phyloP scores from a whole-genome alignment of 2,113 vertebrate species.

The Phalacrocorax aristotelis region DNA sequence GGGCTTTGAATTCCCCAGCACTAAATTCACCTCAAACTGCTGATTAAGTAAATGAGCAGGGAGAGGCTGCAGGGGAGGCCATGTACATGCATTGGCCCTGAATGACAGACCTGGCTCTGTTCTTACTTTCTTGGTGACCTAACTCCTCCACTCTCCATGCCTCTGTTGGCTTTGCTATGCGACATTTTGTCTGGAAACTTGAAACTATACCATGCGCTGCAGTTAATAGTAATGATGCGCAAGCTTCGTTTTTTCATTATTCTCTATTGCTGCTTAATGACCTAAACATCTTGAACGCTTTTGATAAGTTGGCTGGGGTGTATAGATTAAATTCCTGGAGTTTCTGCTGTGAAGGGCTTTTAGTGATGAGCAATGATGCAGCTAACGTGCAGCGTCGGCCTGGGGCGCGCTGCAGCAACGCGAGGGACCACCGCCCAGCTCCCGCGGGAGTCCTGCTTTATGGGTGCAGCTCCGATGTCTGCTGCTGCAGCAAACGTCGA shows the following conservation, averaged over 20 bases:
- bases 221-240: neutral
- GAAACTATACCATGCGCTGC: neutral
- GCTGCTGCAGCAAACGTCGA: neutral
- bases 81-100: neutral
- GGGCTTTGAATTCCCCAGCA: neutral
- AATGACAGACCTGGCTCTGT: neutral
- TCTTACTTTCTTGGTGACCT: neutral
- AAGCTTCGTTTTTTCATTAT: neutral
- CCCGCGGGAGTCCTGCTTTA: neutral
- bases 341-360: constrained; percentile 25
- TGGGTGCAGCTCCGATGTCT: neutral
- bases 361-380: neutral
- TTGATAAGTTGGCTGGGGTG: constrained; percentile 29
- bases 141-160: neutral
- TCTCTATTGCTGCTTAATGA: constrained; percentile 34
- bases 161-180: neutral
- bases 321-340: neutral
- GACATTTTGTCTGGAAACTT: neutral
- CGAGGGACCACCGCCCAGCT: neutral
- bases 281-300: constrained; percentile 26
- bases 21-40: neutral
- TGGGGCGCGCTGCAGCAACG: neutral
- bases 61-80: neutral
- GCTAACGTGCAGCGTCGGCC: neutral
- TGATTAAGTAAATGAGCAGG: neutral